A percentile compares a stretch with the other conserved stretches of the same genome.
Conservation (phyloP, 2,888 invertebrate genomes). For the Patella depressa region DNA sequence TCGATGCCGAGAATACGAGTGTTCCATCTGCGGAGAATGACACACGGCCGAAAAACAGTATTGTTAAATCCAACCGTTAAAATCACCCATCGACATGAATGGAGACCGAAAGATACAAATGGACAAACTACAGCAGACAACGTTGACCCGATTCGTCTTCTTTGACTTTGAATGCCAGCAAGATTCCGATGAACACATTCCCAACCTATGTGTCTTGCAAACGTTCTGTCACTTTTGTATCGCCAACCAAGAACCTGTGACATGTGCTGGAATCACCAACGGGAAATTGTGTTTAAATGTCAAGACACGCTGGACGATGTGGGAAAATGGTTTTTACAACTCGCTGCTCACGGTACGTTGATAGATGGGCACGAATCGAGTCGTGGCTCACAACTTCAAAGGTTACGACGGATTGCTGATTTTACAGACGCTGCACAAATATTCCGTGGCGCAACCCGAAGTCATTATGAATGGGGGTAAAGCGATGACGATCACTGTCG, state of each 20-base stretch:
- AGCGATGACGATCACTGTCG: not conserved
- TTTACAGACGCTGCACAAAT: not conserved
- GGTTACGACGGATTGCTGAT: not conserved
- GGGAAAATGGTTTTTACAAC: not conserved
- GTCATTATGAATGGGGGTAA: not conserved
- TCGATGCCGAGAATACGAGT: not conserved
- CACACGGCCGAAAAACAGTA: not conserved
- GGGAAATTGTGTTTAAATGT: not conserved
- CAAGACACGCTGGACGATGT: not conserved
- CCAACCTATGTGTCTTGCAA: not conserved
- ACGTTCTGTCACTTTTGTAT: not conserved
- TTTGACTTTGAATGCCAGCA: not conserved
- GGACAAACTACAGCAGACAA: not conserved
- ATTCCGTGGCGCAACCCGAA: not conserved
- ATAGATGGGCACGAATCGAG: not conserved
- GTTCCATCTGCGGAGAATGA: not conserved
- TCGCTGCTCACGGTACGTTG: not conserved
- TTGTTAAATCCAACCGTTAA: not conserved
- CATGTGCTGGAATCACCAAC: not conserved
- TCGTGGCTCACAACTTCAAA: not conserved
- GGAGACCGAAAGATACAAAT: not conserved
- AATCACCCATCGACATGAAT: not conserved
- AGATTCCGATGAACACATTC: not conserved
- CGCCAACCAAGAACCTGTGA: not conserved
- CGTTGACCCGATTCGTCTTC: not conserved